Conservation (phyloP, 2,888 invertebrate genomes). For the Stenodema calcarata region DNA sequence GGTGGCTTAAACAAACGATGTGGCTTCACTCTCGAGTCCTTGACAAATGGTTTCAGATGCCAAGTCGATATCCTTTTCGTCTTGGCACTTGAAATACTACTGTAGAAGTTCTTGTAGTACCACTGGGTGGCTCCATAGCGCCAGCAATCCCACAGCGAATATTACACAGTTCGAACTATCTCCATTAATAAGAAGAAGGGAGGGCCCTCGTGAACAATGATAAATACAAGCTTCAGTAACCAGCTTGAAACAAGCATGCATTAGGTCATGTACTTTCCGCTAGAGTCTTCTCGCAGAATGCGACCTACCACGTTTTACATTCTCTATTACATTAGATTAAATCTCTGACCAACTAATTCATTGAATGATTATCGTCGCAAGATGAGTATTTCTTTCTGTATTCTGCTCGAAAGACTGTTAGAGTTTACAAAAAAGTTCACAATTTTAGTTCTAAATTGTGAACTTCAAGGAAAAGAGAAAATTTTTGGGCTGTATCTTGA, state of each 20-base stretch:
- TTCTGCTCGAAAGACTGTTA: too few relatives aligned
- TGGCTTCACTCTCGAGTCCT: conserved; percentile 11
- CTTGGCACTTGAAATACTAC: conserved; percentile 12
- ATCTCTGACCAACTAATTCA: too few relatives aligned
- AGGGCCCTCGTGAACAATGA: conserved; percentile 1
- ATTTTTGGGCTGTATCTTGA: too few relatives aligned
- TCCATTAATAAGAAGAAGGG: conserved; percentile 5
- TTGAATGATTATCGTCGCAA: too few relatives aligned
- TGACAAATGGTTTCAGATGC: conserved; percentile 13
- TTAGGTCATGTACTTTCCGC: neutral
- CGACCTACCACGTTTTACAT: too few relatives aligned
- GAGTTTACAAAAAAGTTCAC: too few relatives aligned
- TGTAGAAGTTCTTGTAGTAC: neutral
- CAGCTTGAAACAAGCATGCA: neutral
- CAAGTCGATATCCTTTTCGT: conserved; percentile 2
- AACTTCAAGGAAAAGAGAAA: too few relatives aligned
- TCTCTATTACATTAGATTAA: too few relatives aligned
- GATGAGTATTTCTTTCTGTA: too few relatives aligned
- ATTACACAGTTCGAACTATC: neutral
- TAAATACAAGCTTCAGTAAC: conserved; percentile 5
- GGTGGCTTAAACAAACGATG: conserved; percentile 18
- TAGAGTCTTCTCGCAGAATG: neutral
- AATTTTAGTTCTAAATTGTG: too few relatives aligned
- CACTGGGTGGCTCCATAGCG: neutral
- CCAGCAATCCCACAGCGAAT: neutral